Conservation (phyloP, 2,113 vertebrate species). For the Tautogolabrus adspersus region DNA sequence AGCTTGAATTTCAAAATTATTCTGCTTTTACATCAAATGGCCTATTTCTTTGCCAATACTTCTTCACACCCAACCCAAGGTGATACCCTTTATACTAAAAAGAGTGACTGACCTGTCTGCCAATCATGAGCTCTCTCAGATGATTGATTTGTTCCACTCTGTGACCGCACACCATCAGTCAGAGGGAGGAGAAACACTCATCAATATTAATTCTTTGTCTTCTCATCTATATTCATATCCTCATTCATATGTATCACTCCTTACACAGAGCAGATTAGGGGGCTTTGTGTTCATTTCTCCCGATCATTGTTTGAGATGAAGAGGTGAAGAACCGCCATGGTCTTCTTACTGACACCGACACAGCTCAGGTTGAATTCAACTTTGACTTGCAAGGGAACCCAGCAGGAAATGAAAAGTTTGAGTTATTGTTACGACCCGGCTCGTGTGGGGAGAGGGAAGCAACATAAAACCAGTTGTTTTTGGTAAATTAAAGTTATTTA, state of each 20-base stretch:
- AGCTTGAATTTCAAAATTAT: background rate
- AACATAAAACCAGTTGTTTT: no score
- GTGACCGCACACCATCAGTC: constrained; percentile 53
- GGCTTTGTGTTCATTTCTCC: constrained; percentile 56
- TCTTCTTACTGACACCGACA: constrained; percentile 8
- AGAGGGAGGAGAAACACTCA: constrained; percentile 63
- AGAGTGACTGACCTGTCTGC: constrained; percentile 36
- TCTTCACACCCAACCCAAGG: background rate
- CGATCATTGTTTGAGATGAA: constrained; percentile 46
- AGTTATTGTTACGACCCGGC: no score
- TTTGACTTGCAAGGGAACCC: background rate
- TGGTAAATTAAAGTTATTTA: no score
- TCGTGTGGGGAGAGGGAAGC: no score
- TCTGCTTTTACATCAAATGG: background rate
- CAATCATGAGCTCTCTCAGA: constrained; percentile 45
- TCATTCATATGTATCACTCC: constrained; percentile 74
- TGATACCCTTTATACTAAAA: constrained; percentile 4
- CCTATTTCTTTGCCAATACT: background rate
- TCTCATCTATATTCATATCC: constrained; percentile 73
- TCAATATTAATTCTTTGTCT: constrained; percentile 70
- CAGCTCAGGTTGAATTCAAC: constrained; percentile 3
- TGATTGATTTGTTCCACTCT: constrained; percentile 70
- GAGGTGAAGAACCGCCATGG: constrained; percentile 12
- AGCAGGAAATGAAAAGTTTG: background rate
- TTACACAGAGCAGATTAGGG: constrained; percentile 63